Evolutionary conservation across 2,888 invertebrate genomes (phyloP), one percentile per base, ranked within the genome.

Genomic region (Teleogryllus oceanicus): DNA sequence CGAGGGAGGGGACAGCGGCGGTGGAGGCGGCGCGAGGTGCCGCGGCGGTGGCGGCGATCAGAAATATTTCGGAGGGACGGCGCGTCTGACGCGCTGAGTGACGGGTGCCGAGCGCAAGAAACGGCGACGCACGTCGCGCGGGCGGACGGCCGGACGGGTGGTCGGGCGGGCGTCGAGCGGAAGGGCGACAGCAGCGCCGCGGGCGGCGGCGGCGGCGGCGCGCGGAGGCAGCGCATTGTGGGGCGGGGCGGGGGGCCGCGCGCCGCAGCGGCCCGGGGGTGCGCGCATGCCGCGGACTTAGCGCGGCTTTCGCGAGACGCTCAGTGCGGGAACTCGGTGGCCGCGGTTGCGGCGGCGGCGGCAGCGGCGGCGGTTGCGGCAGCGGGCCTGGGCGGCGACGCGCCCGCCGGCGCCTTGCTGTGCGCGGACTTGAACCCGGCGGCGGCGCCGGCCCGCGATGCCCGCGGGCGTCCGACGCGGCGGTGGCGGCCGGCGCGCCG

Each of bases 251-350:
- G 51, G 79, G 50, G 24, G 80, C 76, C 78, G 76, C 78, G 76
- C 74, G 49, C 1, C 77, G 50, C 78, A 49, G 80, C 76, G 80
- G 76, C n/a, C n/a, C n/a, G n/a, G n/a, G n/a, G 77, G 81, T 80
- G 78, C 75, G 79, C 37, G 76, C 21, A 18, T 62, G 62, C 62
- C 62, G 62, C 62, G 62, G 62, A 62, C 62, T 4, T 62, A 62
- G 62, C 62, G 62, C 62, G 62, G 16, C 37, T 37, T 8, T 37
- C 37, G 37, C 37, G 37, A 37, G 37, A 37, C 37, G 62, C 62
- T 62, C 62, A 62, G 62, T 62, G 62, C 62, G 62, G 62, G 62
- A 62, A 3, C n/a, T 62, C 62, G n/a, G 62, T n/a, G 62, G 62
- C 62, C 62, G 62, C 62, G n/a, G 62, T n/a, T 13, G 62, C 62